Conservation (phyloP, 2,888 invertebrate species). For the Gasteruption jaculator region DNA sequence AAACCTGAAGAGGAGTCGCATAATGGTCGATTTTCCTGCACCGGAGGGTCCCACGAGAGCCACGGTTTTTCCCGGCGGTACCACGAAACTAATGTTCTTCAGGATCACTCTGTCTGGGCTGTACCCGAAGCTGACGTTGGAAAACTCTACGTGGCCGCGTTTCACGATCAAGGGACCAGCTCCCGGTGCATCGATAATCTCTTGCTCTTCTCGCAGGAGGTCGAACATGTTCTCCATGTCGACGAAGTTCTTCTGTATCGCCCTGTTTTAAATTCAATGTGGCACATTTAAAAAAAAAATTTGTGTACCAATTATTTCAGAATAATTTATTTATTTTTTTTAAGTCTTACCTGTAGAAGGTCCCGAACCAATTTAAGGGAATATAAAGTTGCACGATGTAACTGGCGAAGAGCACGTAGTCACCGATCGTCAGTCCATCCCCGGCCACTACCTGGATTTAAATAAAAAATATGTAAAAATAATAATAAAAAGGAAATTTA, state of each 20-base stretch:
- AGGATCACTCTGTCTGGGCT: conserved; percentile 72
- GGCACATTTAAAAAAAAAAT: conserved; percentile 11
- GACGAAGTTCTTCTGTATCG: conserved; percentile 95
- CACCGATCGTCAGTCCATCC: conserved; percentile 78
- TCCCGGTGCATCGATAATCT: conserved; percentile 79
- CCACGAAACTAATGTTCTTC: conserved; percentile 72
- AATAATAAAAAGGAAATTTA: conserved; percentile 1
- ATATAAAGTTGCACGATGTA: conserved; percentile 93
- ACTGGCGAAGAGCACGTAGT: conserved; percentile 92
- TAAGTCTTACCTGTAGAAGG: conserved; percentile 79
- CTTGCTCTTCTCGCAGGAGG: conserved; percentile 79
- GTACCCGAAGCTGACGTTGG: conserved; percentile 87
- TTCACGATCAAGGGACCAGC: conserved; percentile 68
- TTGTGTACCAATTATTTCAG: conserved; percentile 7
- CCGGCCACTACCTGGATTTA: conserved; percentile 57
- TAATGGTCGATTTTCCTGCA: conserved; percentile 93
- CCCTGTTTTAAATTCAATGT: conserved; percentile 58
- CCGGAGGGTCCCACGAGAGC: conserved; percentile 87
- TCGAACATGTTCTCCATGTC: conserved; percentile 99
- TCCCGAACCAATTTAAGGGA: conserved; percentile 97
- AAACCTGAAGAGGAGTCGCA: conserved; percentile 91
- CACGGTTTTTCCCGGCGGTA: conserved; percentile 80
- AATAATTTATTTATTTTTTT: conserved; percentile 3
- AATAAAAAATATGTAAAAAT: conserved; percentile 8
- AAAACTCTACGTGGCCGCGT: conserved; percentile 79